Evolutionary conservation across 2,888 invertebrate genomes (phyloP).

Genomic region (Rosalia funebris): DNA sequence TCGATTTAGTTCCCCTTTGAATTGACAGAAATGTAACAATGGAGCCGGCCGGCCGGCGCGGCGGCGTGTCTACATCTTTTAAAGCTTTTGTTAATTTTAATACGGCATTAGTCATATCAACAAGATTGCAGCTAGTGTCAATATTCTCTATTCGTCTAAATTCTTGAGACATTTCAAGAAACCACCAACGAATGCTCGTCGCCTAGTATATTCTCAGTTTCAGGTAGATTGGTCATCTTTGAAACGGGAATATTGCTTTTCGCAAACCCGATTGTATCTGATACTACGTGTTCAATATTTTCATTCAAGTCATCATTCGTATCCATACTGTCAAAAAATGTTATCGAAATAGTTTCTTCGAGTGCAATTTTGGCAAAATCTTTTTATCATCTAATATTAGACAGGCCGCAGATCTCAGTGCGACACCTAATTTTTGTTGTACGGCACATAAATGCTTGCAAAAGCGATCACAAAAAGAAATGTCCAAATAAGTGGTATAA

Average conservation of each 20-base stretch:
- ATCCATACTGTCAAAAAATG: no score
- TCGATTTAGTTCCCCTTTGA: not conserved
- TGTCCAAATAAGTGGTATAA: no score
- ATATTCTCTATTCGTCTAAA: no score
- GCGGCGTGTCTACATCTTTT: not conserved
- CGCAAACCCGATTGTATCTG: not conserved
- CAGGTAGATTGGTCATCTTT: not conserved
- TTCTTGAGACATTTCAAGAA: no score
- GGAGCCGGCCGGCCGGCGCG: no score
- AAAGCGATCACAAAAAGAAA: conserved; percentile 4
- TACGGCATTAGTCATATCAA: no score
- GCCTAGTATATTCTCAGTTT: conserved; percentile 5
- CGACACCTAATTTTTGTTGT: not conserved
- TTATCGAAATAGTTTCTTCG: no score
- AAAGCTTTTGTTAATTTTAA: no score
- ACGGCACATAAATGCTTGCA: no score
- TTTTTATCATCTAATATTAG: conserved; percentile 1
- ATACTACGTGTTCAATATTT: no score
- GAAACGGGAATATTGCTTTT: not conserved
- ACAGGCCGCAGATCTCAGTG: not conserved
- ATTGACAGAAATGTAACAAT: not conserved
- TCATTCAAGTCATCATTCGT: no score
- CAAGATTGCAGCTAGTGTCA: no score
- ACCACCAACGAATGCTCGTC: not conserved
- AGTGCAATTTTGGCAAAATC: conserved; percentile 1